Conservation (phyloP, 2,888 invertebrate genomes). For the Argyra leucocephala region DNA sequence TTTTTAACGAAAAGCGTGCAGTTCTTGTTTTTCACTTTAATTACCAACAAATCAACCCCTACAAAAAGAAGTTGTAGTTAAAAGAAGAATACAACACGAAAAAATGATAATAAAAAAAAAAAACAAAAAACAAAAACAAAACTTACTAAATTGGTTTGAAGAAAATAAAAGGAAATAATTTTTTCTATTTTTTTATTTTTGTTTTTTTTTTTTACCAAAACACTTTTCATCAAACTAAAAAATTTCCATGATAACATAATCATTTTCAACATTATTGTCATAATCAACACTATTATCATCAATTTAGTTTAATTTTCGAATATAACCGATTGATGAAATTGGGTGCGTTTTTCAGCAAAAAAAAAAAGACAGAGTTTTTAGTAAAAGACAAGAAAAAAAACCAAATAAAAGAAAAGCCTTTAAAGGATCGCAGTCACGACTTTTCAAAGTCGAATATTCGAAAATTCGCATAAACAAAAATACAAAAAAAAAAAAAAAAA, state of each 20-base stretch:
- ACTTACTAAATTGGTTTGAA: too few relatives aligned
- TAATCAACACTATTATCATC: neutral
- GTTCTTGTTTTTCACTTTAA: too few relatives aligned
- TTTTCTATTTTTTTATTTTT: too few relatives aligned
- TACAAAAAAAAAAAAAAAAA: neutral
- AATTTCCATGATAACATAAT: neutral
- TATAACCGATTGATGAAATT: conserved; percentile 1
- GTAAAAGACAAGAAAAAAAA: neutral
- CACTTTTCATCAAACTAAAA: neutral
- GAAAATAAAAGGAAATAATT: too few relatives aligned
- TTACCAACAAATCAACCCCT: too few relatives aligned
- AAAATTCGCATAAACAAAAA: neutral
- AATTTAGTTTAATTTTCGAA: neutral
- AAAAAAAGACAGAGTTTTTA: neutral
- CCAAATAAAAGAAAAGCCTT: neutral
- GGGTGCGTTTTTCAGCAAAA: neutral
- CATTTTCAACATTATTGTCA: neutral
- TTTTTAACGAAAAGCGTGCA: too few relatives aligned
- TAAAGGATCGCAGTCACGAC: neutral
- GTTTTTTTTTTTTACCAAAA: neutral
- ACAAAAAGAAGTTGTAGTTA: too few relatives aligned
- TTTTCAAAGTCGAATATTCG: conserved; percentile 1
- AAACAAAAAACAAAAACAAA: too few relatives aligned
- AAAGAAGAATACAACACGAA: too few relatives aligned
- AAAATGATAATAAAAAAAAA: too few relatives aligned